Evolutionary conservation across 2,888 invertebrate species (phyloP).

Genomic region (Agapetus fuscipes): DNA sequence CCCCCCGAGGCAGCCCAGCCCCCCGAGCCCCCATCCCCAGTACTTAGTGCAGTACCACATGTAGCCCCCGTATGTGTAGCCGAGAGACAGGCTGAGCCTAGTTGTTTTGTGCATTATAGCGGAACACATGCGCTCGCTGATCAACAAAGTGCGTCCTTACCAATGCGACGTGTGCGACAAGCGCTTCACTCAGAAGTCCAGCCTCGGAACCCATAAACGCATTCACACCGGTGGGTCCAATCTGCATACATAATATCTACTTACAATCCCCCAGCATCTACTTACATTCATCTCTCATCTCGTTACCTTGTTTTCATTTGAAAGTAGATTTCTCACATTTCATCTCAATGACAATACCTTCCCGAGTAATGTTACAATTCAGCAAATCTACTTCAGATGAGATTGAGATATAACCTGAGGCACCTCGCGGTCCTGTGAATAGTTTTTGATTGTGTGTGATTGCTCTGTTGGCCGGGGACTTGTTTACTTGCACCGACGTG

Average conservation of each 20-base stretch:
- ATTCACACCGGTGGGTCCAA: conserved; percentile 61
- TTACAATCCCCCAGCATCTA: too few relatives aligned
- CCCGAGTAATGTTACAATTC: too few relatives aligned
- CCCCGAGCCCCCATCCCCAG: neutral
- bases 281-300: conserved; percentile 8
- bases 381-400: too few relatives aligned
- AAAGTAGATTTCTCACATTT: conserved; percentile 1
- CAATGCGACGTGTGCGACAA: conserved; percentile 71
- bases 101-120: conserved; percentile 48
- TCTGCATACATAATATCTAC: conserved; percentile 5
- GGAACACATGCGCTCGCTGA: conserved; percentile 52
- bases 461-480: too few relatives aligned
- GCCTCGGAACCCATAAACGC: conserved; percentile 72
- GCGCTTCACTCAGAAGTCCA: conserved; percentile 75
- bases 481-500: too few relatives aligned
- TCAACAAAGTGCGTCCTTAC: conserved; percentile 52
- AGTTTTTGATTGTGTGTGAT: conserved; percentile 20
- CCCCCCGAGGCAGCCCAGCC: conserved; percentile 4
- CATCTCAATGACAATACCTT: too few relatives aligned
- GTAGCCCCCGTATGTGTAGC: conserved; percentile 1
- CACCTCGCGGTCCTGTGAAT: conserved; percentile 21
- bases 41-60: conserved; percentile 7
- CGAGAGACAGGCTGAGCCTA: conserved; percentile 37
- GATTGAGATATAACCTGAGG: conserved; percentile 14
- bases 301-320: conserved; percentile 11